Conservation (phyloP, 2,113 vertebrate species). For the Eudorcas thomsonii region DNA sequence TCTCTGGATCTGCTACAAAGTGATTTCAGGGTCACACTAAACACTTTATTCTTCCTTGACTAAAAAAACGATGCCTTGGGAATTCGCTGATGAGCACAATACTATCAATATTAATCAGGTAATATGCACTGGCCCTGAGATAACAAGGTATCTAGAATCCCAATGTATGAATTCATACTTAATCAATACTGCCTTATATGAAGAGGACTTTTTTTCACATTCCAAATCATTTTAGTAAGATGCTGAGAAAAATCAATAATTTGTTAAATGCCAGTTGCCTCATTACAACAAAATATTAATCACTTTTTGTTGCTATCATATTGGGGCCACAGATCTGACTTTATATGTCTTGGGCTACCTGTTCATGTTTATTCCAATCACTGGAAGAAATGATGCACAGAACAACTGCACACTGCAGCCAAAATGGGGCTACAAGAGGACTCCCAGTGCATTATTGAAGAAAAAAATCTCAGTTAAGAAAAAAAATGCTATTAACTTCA, state of each 20-base stretch:
- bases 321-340: not conserved
- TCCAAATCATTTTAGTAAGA: conserved; percentile 69
- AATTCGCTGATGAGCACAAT: conserved; percentile 58
- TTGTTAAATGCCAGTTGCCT: conserved; percentile 70
- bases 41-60: conserved; percentile 61
- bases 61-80: conserved; percentile 53
- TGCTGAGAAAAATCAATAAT: conserved; percentile 49
- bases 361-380: not conserved
- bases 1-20: not conserved
- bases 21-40: conserved; percentile 56
- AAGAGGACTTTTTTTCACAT: conserved; percentile 38
- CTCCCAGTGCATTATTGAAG: not conserved
- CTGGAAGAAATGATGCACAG: not conserved
- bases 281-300: conserved; percentile 72
- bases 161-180: conserved; percentile 40
- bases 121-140: conserved; percentile 30
- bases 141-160: conserved; percentile 45
- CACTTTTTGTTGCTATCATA: conserved; percentile 47
- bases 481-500: not conserved
- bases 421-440: not conserved
- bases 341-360: not conserved
- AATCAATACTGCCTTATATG: conserved; percentile 52
- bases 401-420: not conserved
- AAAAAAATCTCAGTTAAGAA: not conserved
- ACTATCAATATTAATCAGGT: conserved; percentile 67